Evolutionary conservation across 2,888 invertebrate genomes (phyloP), one percentile per base, ranked within the genome.

Genomic region (Xestia xanthographa): DNA sequence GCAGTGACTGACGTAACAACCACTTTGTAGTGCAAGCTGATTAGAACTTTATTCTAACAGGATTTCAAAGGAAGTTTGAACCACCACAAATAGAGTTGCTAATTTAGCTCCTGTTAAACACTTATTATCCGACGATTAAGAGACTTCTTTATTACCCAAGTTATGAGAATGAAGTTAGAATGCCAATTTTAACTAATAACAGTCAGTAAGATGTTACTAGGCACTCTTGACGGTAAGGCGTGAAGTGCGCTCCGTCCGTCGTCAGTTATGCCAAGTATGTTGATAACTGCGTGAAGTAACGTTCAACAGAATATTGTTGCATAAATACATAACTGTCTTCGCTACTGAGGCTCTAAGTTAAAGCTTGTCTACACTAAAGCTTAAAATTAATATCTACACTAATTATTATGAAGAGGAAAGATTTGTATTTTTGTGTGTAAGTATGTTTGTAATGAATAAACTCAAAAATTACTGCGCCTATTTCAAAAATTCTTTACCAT

Each of bases 261-360:
- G 38, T 58, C 69, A 83, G 81, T 66, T 69, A 81, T 72, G 56
- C 48, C 22, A 73, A 56, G 56, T 63, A 66, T 79, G 84, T 66
- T 79, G 84, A 79, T 81, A 83, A 74, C 74, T 12, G 56, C 68
- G 73, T 73, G 62, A 38, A 70, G 66, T 74, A 79, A 81, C 62
- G 66, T 70, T 62, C 62, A 14, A 58, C 26, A 41, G 53, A 79
- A 79, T 83, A 62, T 79, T 66, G 65, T 79, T 70, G 73, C 66
- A 72, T 72, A 72, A 50, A 62, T 41, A 34, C 72, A 68, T 81
- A 81, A 79, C 81, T 73, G 81, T 73, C n/a, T 2, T 0, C 6
- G 38, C 65, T 79, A 69, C 66, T 60, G 48, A 50, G 26, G 38
- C 26, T 66, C 38, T 38, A 5, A 12, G 41, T 26, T 56, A 48